Conservation (phyloP, 1,140 invertebrate species). For the Macrocentrus cingulum region DNA sequence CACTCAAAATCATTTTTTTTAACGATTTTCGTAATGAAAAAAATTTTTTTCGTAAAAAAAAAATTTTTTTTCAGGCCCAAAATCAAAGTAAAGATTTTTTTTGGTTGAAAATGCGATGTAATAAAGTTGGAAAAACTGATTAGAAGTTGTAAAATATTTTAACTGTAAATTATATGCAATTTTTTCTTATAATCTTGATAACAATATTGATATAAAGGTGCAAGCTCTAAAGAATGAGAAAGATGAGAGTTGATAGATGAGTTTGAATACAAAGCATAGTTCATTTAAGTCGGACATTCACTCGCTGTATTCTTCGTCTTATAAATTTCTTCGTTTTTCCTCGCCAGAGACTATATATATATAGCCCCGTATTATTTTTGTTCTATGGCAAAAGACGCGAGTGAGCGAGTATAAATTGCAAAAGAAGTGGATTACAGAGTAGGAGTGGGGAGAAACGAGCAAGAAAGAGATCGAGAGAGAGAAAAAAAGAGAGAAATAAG, state of each 20-base stretch:
- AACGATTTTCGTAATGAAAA: too few species aligned
- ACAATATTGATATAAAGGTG: too few species aligned
- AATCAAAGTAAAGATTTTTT: too few species aligned
- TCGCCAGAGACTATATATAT: too few species aligned
- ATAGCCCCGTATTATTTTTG: slow-evolving; percentile 34
- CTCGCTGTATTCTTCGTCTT: slow-evolving; percentile 35
- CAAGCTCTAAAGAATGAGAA: neutral
- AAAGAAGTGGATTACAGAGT: slow-evolving; percentile 32
- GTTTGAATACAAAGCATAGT: slow-evolving; percentile 60
- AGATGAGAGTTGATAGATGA: slow-evolving; percentile 17
- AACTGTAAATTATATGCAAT: too few species aligned
- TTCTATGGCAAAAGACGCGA: slow-evolving; percentile 22
- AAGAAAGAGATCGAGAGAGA: slow-evolving; percentile 8
- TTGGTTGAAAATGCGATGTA: too few species aligned
- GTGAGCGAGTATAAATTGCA: slow-evolving; percentile 53
- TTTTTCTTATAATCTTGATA: too few species aligned
- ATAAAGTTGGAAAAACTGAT: too few species aligned
- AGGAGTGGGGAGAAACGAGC: neutral
- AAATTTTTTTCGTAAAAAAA: too few species aligned
- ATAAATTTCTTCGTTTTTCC: slow-evolving; percentile 23
- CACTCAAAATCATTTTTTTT: too few species aligned
- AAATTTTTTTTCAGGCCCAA: too few species aligned
- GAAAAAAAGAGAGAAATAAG: slow-evolving; percentile 51
- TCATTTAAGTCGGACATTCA: slow-evolving; percentile 58
- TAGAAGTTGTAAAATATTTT: too few species aligned